These are phyloP conservation scores for Columbina picui DNA, from an alignment of 2,113 vertebrate genomes.

Conservation along the genomic window DNA sequence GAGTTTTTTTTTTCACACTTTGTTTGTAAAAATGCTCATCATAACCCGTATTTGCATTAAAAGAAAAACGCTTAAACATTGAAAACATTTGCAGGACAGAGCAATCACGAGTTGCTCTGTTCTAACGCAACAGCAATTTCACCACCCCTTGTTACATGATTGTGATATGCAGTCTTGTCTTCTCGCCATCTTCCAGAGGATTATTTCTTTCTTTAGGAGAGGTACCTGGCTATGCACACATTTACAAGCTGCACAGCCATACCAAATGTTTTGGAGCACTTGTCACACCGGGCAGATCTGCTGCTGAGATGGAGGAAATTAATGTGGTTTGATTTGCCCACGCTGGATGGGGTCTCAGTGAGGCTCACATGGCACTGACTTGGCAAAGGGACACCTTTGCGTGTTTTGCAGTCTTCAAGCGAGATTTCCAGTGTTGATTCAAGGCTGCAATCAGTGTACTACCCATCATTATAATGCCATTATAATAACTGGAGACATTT, in stretches of 20 bases:
- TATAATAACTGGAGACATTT: neutral
- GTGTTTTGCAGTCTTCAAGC: neutral
- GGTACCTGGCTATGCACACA: neutral
- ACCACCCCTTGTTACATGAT: neutral
- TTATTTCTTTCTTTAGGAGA: neutral
- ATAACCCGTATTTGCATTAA: neutral
- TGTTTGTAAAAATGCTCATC: constrained; percentile 10
- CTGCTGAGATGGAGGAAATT: neutral
- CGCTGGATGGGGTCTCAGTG: neutral
- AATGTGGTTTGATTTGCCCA: neutral
- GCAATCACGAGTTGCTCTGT: constrained; percentile 13
- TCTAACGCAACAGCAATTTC: constrained; percentile 33
- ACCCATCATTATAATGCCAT: constrained; percentile 29
- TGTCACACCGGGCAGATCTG: neutral
- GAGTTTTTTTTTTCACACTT: neutral
- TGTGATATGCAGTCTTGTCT: neutral
- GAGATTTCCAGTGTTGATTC: constrained; percentile 1
- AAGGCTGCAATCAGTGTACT: neutral
- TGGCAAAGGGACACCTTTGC: neutral
- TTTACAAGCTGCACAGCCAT: neutral
- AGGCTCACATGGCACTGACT: neutral
- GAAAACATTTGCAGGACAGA: constrained; percentile 17
- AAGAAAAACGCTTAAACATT: neutral
- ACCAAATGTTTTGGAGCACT: neutral
- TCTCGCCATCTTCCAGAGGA: neutral